Base-by-base conservation (phyloP, 2,113 vertebrate genomes). In the Copsychus sechellarum region DNA sequence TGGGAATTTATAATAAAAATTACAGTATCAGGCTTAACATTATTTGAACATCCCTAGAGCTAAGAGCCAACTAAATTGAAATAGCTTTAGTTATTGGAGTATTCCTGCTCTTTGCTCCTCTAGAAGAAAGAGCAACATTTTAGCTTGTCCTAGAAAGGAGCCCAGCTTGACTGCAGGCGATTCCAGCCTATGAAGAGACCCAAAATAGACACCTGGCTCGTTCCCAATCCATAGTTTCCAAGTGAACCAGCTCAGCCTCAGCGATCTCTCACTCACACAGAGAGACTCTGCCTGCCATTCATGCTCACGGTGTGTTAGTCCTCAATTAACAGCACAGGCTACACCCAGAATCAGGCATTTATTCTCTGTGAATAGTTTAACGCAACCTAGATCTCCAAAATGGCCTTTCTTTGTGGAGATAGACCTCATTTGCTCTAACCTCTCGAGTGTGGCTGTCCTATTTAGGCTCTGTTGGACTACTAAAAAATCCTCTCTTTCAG, bases 151-250 rank as follows among this genome's bases (percentile, higher is more conserved):
- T 74, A 77, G 71, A 88, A 93, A 88, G 51, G 80, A 56, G 65
- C 71, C 53, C 1, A 3, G 40, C 79, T 92, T 81, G 72, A 70
- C 81, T 93, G 66, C 85, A 83, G 48, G 71, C 62, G 45, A 21
- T 56, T 81, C 43, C 69, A 86, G 64, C 65, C 72, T 81, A 16
- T 65, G 72, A 56, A 57, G 53, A 54, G 76, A 88, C 86, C 60
- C 80, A 90, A 86, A 96, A 93, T 92, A 96, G 93, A 81, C 15
- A 24, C 69, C 82, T 94, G 90, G 92, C 93, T 96, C 56, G 3
- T 33, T 45, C 72, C 76, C 88, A 90, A 88, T 76, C 88, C 91
- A 91, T 72, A 95, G 91, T 88, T 95, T 95, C 87, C 87, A 91
- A 87, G 87, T 77, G 91, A 95, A 91, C 78, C 66, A 86, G 51